These are phyloP conservation scores for Muraenolepis orangiensis DNA, from an alignment of 2,797 vertebrate genomes.

Conservation along the genomic window DNA sequence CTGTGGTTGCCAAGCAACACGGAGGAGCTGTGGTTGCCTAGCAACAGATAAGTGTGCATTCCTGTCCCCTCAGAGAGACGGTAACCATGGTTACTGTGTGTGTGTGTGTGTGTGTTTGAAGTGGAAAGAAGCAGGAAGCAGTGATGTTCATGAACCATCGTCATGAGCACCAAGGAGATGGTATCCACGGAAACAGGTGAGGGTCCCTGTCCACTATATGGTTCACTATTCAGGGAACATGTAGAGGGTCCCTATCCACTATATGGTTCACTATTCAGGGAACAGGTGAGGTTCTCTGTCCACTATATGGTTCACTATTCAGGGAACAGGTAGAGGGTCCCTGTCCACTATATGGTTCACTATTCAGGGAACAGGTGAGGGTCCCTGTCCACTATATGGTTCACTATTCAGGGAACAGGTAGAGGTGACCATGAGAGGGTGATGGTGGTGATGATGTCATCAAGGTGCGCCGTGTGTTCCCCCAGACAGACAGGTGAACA, in stretches of 20 bases:
- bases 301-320: neutral
- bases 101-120: slow-evolving; percentile 24
- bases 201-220: slow-evolving; percentile 8
- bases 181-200: slow-evolving; percentile 67
- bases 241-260: too few relatives aligned
- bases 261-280: too few relatives aligned
- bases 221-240: neutral
- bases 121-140: neutral
- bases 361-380: too few relatives aligned
- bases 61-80: neutral
- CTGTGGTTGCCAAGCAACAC: slow-evolving; percentile 39
- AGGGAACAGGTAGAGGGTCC: too few relatives aligned
- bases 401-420: neutral
- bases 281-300: neutral
- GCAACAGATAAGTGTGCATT: slow-evolving; percentile 42
- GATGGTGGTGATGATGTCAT: neutral
- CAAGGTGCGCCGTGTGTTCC: neutral
- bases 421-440: neutral
- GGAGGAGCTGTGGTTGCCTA: slow-evolving; percentile 20
- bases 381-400: too few relatives aligned
- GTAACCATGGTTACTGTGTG: neutral
- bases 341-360: too few relatives aligned
- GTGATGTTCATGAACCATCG: slow-evolving; percentile 54
- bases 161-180: slow-evolving; percentile 69
- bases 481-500: neutral